Conservation (phyloP, 2,113 vertebrate genomes). For the Sinocyclocheilus rhinocerous region DNA sequence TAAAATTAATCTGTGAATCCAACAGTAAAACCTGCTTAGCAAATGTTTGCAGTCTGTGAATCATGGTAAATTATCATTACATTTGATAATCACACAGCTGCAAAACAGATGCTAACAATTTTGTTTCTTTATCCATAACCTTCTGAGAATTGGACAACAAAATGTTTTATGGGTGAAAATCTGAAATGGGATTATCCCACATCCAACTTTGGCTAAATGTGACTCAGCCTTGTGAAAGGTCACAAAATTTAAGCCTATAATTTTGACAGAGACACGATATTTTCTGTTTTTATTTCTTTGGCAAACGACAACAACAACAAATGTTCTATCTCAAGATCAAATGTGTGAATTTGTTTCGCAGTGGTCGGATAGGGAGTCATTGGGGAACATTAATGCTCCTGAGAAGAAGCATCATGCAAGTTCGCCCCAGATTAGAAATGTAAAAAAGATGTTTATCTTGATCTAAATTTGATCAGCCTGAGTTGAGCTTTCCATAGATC, state of each 20-base stretch:
- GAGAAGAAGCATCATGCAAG: background rate
- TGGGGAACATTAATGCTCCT: background rate
- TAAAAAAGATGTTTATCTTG: background rate
- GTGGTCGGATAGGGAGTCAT: slow-evolving; percentile 30
- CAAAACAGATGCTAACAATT: background rate
- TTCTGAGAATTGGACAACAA: background rate
- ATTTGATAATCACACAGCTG: background rate
- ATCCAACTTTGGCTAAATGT: background rate
- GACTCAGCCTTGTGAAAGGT: background rate
- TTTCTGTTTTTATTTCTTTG: slow-evolving; percentile 2
- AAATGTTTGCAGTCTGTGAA: background rate
- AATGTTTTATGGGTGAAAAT: background rate
- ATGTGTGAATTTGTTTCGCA: slow-evolving; percentile 40
- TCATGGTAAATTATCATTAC: background rate
- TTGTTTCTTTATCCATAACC: background rate
- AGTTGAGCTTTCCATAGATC: background rate
- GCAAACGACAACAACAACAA: background rate
- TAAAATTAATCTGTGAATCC: background rate
- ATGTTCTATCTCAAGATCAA: background rate
- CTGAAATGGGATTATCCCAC: background rate
- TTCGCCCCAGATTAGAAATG: background rate
- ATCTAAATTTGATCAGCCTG: background rate
- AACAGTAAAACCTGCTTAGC: background rate
- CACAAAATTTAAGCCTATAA: background rate
- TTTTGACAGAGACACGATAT: background rate